Conservation (phyloP, 2,797 vertebrate species). For the Oryzias sinensis region DNA sequence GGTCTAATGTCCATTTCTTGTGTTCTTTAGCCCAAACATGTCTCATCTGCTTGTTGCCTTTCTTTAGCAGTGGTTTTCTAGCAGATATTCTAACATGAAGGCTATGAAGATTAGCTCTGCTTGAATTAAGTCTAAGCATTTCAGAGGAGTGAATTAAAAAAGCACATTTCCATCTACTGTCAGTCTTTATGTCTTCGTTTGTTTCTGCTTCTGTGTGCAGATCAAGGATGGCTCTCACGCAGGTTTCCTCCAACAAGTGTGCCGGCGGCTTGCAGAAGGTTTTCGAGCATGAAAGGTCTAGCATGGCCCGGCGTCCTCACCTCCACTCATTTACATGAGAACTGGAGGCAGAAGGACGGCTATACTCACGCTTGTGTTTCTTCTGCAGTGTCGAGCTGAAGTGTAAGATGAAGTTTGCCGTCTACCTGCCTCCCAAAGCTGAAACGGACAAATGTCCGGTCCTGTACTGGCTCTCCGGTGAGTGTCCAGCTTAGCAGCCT, state of each 20-base stretch:
- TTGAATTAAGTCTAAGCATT: too few species aligned
- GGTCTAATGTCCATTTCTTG: too few species aligned
- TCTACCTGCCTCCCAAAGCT: constrained; percentile 91
- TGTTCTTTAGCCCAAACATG: too few species aligned
- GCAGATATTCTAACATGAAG: too few species aligned
- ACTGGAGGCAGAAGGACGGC: too few species aligned
- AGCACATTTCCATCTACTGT: too few species aligned
- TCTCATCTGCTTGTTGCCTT: too few species aligned
- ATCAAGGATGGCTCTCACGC: constrained; percentile 85
- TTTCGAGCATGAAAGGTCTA: constrained; percentile 93
- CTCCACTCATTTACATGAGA: not conserved
- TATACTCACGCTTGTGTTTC: constrained; percentile 4
- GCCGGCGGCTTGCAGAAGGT: constrained; percentile 94
- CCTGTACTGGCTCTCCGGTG: constrained; percentile 94
- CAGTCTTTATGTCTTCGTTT: too few species aligned
- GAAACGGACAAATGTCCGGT: constrained; percentile 89
- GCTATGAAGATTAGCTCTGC: too few species aligned
- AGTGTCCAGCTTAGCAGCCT: constrained; percentile 5
- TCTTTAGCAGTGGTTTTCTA: too few species aligned
- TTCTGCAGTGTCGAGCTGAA: constrained; percentile 85
- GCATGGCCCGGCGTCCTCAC: not conserved
- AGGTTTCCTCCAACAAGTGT: constrained; percentile 91
- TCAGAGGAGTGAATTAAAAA: too few species aligned
- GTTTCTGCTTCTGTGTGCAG: not conserved
- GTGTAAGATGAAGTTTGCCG: constrained; percentile 95